Evolutionary conservation across 2,888 invertebrate species (phyloP).

Genomic region (Pasiphila rectangulata): DNA sequence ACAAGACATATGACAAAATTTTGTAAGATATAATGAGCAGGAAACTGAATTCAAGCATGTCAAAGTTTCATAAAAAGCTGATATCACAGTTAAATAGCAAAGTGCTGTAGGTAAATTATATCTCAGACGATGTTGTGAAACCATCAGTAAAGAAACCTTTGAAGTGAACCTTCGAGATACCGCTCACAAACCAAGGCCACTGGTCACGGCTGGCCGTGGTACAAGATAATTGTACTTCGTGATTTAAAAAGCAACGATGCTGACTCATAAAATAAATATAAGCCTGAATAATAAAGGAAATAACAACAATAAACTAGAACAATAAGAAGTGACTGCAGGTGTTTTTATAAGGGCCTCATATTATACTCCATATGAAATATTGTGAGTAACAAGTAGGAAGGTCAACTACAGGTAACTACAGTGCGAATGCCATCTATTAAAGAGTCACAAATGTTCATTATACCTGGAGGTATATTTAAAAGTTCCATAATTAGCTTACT

Average conservation of each 20-base stretch:
- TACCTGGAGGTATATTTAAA: no score
- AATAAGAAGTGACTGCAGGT: no score
- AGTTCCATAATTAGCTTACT: no score
- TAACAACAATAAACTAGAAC: not conserved
- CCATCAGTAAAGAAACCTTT: conserved; percentile 53
- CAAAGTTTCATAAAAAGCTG: conserved; percentile 4
- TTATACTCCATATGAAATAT: no score
- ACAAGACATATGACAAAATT: conserved; percentile 11
- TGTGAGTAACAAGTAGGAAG: no score
- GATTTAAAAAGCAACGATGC: conserved; percentile 26
- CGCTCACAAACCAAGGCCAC: conserved; percentile 70
- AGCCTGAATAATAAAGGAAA: not conserved
- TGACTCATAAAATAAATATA: conserved; percentile 3
- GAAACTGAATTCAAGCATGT: conserved; percentile 9
- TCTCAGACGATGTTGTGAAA: conserved; percentile 55
- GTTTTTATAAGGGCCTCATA: no score
- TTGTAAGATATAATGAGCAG: conserved; percentile 9
- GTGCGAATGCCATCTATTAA: no score
- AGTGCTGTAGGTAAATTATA: conserved; percentile 36
- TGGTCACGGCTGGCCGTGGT: conserved; percentile 73
- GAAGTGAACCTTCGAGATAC: conserved; percentile 54
- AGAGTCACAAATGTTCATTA: no score
- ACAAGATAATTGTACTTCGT: conserved; percentile 48
- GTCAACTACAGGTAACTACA: no score
- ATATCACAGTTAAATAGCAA: conserved; percentile 20